These are phyloP conservation scores for Falco rusticolus DNA, from an alignment of 2,797 vertebrate species.

Conservation along the genomic window DNA sequence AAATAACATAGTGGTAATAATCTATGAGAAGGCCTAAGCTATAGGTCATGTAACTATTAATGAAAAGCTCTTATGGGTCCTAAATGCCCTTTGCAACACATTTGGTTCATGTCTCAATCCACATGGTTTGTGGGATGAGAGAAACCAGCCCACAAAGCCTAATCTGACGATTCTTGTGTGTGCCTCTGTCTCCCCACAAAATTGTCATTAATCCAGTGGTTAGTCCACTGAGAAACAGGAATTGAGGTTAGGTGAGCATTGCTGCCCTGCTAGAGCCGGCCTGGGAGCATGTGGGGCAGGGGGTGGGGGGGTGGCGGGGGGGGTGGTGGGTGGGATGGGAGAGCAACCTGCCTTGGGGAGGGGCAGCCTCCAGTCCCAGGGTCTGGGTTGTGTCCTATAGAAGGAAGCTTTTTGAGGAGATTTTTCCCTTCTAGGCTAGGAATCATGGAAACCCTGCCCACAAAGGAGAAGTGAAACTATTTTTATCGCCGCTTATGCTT, in stretches of 20 bases:
- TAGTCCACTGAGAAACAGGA: not conserved
- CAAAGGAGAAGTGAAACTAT: not conserved
- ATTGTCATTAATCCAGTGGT: not conserved
- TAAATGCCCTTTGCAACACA: not conserved
- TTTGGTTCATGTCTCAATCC: not conserved
- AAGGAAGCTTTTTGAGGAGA: not conserved
- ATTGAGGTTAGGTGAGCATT: not conserved
- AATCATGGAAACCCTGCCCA: not conserved
- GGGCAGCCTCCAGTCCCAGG: not conserved
- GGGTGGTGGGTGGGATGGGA: not conserved
- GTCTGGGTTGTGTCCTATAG: accelerated
- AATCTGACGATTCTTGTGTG: not conserved
- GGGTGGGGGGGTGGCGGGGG: no score
- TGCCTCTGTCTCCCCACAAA: not conserved
- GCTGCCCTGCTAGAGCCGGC: not conserved
- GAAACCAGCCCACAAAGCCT: not conserved
- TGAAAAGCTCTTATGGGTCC: not conserved
- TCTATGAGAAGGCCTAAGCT: not conserved
- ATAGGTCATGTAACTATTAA: not conserved
- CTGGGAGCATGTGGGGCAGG: not conserved
- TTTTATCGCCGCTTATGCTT: not conserved
- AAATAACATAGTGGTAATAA: not conserved
- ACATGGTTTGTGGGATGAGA: not conserved
- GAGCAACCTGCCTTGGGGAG: not conserved
- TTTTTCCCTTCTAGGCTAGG: not conserved